A percentile compares a stretch with the other conserved stretches of the same genome.
Evolutionary conservation across 2,888 invertebrate genomes (phyloP).

Genomic region (Sphinx pinastri): DNA sequence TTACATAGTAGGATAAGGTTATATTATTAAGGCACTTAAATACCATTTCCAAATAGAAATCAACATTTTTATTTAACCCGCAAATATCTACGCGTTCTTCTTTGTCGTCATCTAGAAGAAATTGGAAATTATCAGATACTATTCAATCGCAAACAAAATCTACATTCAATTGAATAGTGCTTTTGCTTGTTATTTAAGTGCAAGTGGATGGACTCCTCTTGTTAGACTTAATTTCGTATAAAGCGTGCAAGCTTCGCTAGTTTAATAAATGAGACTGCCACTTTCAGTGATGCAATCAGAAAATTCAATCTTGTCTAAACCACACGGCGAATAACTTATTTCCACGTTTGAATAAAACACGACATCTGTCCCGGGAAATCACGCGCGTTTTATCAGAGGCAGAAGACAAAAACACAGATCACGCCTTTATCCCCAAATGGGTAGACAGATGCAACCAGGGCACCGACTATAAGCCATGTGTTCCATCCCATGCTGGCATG

Average conservation of each 20-base stretch:
- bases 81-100: background rate
- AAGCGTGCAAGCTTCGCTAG: slow-evolving; percentile 4
- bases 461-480: no score
- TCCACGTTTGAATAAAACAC: slow-evolving; percentile 22
- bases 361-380: slow-evolving; percentile 10
- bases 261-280: slow-evolving; percentile 3
- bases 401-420: no score
- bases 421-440: no score
- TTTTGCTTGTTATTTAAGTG: slow-evolving; percentile 18
- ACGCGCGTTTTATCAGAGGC: slow-evolving; percentile 1
- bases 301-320: slow-evolving; percentile 19
- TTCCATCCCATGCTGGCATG: no score
- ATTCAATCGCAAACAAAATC: slow-evolving; percentile 3
- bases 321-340: slow-evolving; percentile 8
- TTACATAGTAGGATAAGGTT: background rate
- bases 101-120: background rate
- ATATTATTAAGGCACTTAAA: no score
- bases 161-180: background rate
- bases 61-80: background rate
- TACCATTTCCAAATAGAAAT: background rate
- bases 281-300: slow-evolving; percentile 14
- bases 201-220: slow-evolving; percentile 9
- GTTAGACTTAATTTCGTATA: background rate
- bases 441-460: no score
- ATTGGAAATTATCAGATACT: slow-evolving; percentile 1